phyloP scores from a whole-genome alignment of 2,797 vertebrate species.

The Micrastur ruficollis region DNA sequence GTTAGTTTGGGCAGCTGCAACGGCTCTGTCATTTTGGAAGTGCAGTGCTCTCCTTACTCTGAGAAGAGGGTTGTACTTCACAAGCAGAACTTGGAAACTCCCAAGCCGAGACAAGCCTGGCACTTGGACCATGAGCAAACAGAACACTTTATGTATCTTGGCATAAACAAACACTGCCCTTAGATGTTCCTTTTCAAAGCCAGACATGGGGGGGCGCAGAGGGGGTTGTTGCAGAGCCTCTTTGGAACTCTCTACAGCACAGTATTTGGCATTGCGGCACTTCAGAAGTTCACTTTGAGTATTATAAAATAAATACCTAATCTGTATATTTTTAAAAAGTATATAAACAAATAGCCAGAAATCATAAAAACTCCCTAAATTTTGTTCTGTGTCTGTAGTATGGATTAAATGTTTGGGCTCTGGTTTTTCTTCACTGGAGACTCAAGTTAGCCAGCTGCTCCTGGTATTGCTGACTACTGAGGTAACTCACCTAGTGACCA shows the following conservation, averaged over 20 bases:
- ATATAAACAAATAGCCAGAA: not conserved
- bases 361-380: not conserved
- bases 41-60: not conserved
- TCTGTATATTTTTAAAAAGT: not conserved
- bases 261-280: not conserved
- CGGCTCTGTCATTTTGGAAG: not conserved
- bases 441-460: not conserved
- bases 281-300: not conserved
- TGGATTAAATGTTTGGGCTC: not conserved
- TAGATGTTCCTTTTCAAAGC: constrained; percentile 12
- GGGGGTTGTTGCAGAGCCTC: not conserved
- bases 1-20: constrained; percentile 14
- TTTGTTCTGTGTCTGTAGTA: not conserved
- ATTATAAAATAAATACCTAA: not conserved
- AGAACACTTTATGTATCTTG: constrained; percentile 49
- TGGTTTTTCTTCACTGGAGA: not conserved
- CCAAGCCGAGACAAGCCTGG: constrained; percentile 35
- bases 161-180: constrained; percentile 50
- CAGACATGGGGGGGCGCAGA: not conserved
- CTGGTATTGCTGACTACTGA: not conserved
- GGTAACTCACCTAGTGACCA: not conserved
- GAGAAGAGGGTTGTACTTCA: not conserved
- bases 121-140: constrained; percentile 22
- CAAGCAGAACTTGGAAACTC: constrained; percentile 7
- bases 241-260: not conserved